Evolutionary conservation across 2,113 vertebrate species (phyloP).

Genomic region (Xiphophorus hellerii): DNA sequence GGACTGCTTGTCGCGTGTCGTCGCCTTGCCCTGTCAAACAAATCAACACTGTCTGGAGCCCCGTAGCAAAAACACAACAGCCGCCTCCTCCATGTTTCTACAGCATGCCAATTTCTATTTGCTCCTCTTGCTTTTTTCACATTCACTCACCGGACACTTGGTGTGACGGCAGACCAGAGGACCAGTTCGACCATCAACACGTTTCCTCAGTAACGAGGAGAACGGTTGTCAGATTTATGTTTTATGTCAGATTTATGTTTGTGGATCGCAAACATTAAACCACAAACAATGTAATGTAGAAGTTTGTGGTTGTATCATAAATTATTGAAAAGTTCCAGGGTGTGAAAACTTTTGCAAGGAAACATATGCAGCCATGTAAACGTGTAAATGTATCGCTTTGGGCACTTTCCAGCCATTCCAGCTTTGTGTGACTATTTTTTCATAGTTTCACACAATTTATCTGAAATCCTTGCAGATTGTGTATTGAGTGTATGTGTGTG

Average conservation of each 20-base stretch:
- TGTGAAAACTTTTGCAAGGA: not conserved
- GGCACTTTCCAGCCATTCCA: not conserved
- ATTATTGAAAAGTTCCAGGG: too few relatives aligned
- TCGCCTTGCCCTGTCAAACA: conserved; percentile 88
- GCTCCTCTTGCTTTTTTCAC: conserved; percentile 10
- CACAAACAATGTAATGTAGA: too few relatives aligned
- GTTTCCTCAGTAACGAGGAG: not conserved
- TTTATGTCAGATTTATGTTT: too few relatives aligned
- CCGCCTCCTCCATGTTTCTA: not conserved
- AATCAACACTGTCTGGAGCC: conserved; percentile 50
- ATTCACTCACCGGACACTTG: not conserved
- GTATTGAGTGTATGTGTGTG: too few relatives aligned
- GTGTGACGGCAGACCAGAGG: not conserved
- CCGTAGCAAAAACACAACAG: conserved; percentile 22
- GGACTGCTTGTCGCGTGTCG: conserved; percentile 92
- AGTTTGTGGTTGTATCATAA: too few relatives aligned
- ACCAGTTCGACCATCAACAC: not conserved
- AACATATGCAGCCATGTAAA: not conserved
- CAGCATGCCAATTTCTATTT: conserved; percentile 44
- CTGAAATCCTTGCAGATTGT: too few relatives aligned
- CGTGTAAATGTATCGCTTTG: not conserved
- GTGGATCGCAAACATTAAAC: too few relatives aligned
- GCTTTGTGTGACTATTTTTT: too few relatives aligned
- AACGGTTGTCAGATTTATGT: not conserved
- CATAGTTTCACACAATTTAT: not conserved